phyloP scores from a whole-genome alignment of 1,140 invertebrate genomes.

The Vollenhovia emeryi region DNA sequence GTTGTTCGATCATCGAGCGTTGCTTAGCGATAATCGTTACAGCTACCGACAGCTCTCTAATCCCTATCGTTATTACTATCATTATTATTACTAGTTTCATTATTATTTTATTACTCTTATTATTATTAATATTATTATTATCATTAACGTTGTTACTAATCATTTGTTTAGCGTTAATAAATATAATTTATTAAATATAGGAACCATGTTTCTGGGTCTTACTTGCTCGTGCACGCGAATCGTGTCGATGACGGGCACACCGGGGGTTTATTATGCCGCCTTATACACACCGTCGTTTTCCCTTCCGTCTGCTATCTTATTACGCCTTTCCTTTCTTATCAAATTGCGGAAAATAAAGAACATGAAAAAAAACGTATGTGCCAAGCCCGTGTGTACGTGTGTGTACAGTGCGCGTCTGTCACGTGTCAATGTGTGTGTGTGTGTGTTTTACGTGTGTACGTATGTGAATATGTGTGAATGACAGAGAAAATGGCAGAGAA shows the following conservation, averaged over 20 bases:
- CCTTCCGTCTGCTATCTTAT: conserved; percentile 20
- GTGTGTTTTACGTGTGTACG: background rate
- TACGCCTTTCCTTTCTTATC: conserved; percentile 29
- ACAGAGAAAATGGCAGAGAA: conserved; percentile 34
- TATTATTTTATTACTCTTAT: conserved; percentile 79
- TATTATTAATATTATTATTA: conserved; percentile 74
- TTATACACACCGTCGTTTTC: conserved; percentile 20
- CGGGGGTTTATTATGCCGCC: conserved; percentile 58
- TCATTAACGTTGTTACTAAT: conserved; percentile 76
- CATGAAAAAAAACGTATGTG: conserved; percentile 50
- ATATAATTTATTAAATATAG: conserved; percentile 85
- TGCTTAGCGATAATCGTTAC: conserved; percentile 76
- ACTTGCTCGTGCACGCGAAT: conserved; percentile 71
- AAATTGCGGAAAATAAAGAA: conserved; percentile 49
- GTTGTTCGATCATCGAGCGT: conserved; percentile 55
- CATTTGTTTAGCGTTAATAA: conserved; percentile 79
- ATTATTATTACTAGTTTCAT: conserved; percentile 74
- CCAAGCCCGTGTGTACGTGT: conserved; percentile 46
- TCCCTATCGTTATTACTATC: conserved; percentile 69
- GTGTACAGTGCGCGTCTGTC: conserved; percentile 24
- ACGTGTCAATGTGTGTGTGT: conserved; percentile 11
- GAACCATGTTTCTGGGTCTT: conserved; percentile 84
- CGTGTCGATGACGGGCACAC: conserved; percentile 64
- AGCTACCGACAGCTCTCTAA: conserved; percentile 77
- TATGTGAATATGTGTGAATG: background rate